phyloP scores from a whole-genome alignment of 2,797 vertebrate species.

The Enteromius radiatus region DNA sequence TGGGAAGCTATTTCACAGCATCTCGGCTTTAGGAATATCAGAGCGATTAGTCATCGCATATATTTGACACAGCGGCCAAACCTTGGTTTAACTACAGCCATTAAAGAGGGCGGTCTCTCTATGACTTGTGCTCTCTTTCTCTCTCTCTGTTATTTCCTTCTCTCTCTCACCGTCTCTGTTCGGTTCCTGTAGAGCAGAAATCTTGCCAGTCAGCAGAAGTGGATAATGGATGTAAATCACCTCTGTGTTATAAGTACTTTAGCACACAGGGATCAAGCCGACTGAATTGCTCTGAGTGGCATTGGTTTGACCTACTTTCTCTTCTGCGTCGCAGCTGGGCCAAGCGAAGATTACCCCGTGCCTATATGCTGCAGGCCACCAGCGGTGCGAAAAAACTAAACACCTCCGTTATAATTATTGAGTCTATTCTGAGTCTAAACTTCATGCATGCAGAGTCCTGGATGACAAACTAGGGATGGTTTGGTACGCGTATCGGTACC shows the following conservation, averaged over 20 bases:
- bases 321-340: constrained; percentile 74
- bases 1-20: constrained; percentile 2
- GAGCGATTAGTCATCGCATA: constrained; percentile 10
- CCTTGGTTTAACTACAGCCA: constrained; percentile 11
- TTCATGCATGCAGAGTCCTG: background rate
- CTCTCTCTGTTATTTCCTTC: constrained; percentile 11
- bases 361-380: background rate
- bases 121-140: background rate
- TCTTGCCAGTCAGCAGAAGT: constrained; percentile 69
- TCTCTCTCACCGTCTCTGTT: constrained; percentile 21
- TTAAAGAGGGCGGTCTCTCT: constrained; percentile 46
- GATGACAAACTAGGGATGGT: background rate
- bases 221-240: constrained; percentile 69
- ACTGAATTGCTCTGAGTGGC: constrained; percentile 5
- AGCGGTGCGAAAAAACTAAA: background rate
- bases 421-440: too few relatives aligned
- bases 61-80: constrained; percentile 27
- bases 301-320: constrained; percentile 77
- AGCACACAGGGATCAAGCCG: constrained; percentile 14
- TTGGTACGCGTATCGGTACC: too few relatives aligned
- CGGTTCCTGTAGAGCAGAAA: constrained; percentile 56
- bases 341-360: constrained; percentile 48
- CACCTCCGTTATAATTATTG: background rate
- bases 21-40: constrained; percentile 23
- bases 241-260: constrained; percentile 49